Conservation (phyloP, 2,888 invertebrate genomes). For the Dasysyrphus albostriatus region DNA sequence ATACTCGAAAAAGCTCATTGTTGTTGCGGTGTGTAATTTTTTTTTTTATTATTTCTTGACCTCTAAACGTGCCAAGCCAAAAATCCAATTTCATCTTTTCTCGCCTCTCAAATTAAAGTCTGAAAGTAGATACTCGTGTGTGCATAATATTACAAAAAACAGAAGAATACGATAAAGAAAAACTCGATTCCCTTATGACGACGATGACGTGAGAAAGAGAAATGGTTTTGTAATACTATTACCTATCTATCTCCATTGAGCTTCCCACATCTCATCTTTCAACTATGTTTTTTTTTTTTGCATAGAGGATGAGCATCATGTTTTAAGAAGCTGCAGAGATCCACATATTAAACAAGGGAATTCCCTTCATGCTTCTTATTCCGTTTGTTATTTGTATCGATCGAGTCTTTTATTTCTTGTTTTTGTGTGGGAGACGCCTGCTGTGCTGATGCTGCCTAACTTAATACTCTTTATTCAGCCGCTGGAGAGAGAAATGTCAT, state of each 20-base stretch:
- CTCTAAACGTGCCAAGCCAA: conserved; percentile 63
- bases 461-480: conserved; percentile 63
- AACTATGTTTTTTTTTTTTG: not conserved
- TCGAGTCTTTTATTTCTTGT: conserved; percentile 26
- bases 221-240: conserved; percentile 60
- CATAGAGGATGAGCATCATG: conserved; percentile 14
- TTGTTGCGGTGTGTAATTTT: conserved; percentile 20
- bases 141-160: conserved; percentile 63
- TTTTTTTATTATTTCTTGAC: conserved; percentile 39
- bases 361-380: conserved; percentile 33
- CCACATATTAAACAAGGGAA: conserved; percentile 48
- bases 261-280: conserved; percentile 21
- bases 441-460: not conserved
- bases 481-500: conserved; percentile 30
- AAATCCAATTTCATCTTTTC: conserved; percentile 58
- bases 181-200: conserved; percentile 41
- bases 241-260: conserved; percentile 35
- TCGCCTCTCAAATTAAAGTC: conserved; percentile 25
- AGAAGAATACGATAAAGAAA: conserved; percentile 14
- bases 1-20: conserved; percentile 22
- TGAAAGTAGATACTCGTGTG: conserved; percentile 36
- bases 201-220: conserved; percentile 39
- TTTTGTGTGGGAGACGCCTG: not conserved
- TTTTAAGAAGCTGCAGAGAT: conserved; percentile 53
- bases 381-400: conserved; percentile 46